Evolutionary conservation across 2,888 invertebrate genomes (phyloP).

Genomic region (Troilus luridus): DNA sequence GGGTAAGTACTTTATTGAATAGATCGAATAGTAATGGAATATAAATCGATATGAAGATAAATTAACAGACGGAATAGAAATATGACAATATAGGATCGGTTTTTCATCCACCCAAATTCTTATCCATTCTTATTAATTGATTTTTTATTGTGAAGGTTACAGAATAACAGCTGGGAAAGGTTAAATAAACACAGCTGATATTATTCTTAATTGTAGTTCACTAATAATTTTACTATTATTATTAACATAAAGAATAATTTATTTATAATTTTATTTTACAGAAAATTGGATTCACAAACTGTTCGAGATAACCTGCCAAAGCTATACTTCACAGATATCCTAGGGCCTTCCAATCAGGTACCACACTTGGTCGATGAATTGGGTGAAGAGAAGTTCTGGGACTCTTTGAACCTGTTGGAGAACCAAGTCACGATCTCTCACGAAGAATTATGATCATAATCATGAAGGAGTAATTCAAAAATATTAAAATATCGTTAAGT

Average conservation of each 20-base stretch:
- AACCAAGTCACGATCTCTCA: not conserved
- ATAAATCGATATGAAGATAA: not conserved
- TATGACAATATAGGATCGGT: too few relatives aligned
- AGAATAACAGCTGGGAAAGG: too few relatives aligned
- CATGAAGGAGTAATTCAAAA: too few relatives aligned
- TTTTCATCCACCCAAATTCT: too few relatives aligned
- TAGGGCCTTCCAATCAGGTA: not conserved
- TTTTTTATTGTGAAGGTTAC: too few relatives aligned
- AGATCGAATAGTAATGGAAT: not conserved
- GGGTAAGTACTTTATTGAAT: not conserved
- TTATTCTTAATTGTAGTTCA: too few relatives aligned
- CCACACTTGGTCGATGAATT: not conserved
- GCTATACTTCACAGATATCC: not conserved
- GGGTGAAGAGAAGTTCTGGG: not conserved
- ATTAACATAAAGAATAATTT: not conserved
- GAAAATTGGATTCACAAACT: not conserved
- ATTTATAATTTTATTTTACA: not conserved
- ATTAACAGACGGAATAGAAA: too few relatives aligned
- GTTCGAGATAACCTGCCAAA: not conserved
- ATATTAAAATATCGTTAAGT: too few relatives aligned
- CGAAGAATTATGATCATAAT: not conserved
- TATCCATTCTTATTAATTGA: too few relatives aligned
- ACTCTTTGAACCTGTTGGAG: not conserved
- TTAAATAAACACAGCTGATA: too few relatives aligned
- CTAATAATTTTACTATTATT: not conserved